These are phyloP conservation scores for Junonia oenone DNA, from an alignment of 2,888 invertebrate genomes.

Conservation along the genomic window DNA sequence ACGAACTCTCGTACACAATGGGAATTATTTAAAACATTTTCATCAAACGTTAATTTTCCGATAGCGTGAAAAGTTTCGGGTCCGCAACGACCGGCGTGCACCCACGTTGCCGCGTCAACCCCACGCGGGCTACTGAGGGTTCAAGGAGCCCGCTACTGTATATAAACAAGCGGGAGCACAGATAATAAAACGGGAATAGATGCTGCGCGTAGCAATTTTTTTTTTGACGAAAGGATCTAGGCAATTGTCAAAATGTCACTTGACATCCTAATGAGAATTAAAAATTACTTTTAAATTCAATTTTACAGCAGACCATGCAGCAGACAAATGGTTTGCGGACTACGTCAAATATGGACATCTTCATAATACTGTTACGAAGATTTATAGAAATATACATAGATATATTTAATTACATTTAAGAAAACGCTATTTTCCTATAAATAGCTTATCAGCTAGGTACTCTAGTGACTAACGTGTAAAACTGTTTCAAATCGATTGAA, in stretches of 20 bases:
- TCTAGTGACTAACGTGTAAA: background rate
- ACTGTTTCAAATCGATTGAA: background rate
- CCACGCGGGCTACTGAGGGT: constrained; percentile 58
- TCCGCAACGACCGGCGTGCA: constrained; percentile 17
- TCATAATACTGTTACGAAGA: too few relatives aligned
- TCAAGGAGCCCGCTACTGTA: constrained; percentile 39
- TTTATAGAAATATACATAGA: too few relatives aligned
- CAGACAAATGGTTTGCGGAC: too few relatives aligned
- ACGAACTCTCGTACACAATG: background rate
- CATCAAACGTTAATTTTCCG: background rate
- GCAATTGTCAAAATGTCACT: too few relatives aligned
- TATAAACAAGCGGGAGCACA: constrained; percentile 47
- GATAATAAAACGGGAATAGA: constrained; percentile 13
- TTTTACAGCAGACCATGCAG: too few relatives aligned
- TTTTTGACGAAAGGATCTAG: too few relatives aligned
- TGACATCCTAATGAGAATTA: too few relatives aligned
- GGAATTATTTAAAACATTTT: constrained; percentile 17
- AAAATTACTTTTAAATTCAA: too few relatives aligned
- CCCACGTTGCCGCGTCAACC: constrained; percentile 36
- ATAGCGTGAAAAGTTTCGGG: constrained; percentile 33
- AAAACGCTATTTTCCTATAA: background rate
- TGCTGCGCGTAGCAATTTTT: constrained; percentile 10
- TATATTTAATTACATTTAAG: too few relatives aligned
- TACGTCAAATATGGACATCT: too few relatives aligned
- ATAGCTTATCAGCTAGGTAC: background rate